Percentiles rank a stretch among this genome's conserved stretches.
Evolutionary conservation across 1,140 invertebrate genomes (phyloP).

Genomic region (Anastrepha obliqua): DNA sequence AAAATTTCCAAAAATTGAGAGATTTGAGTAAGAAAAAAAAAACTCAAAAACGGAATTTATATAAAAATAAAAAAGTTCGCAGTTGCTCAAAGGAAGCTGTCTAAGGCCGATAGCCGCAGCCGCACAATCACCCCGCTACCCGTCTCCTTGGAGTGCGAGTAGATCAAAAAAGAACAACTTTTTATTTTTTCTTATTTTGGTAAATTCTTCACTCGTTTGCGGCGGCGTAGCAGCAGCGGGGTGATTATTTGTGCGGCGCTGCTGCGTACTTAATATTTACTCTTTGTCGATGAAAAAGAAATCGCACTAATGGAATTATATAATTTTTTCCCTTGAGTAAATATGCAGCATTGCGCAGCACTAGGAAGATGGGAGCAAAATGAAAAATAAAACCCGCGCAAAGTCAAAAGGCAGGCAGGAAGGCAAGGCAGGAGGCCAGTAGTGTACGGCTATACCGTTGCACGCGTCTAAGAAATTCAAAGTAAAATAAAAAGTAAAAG

Average conservation of each 20-base stretch:
- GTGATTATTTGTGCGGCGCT: constrained; percentile 33
- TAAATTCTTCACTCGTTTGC: neutral
- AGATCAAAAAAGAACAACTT: constrained; percentile 4
- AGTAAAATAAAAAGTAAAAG: constrained; percentile 19
- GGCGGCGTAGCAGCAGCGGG: constrained; percentile 15
- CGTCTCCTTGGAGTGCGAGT: neutral
- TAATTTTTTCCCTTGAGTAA: constrained; percentile 61
- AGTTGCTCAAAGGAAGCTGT: neutral
- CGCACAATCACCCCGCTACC: neutral
- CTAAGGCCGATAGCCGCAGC: neutral
- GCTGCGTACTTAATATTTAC: constrained; percentile 67
- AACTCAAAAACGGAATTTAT: neutral
- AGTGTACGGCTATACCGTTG: neutral
- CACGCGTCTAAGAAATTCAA: constrained; percentile 2
- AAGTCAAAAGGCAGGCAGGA: neutral
- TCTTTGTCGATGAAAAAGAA: constrained; percentile 74
- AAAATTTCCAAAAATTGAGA: neutral
- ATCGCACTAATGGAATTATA: constrained; percentile 74
- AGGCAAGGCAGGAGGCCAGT: neutral
- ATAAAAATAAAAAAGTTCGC: neutral
- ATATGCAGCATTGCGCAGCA: constrained; percentile 25
- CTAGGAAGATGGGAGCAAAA: neutral
- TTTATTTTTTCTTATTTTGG: neutral
- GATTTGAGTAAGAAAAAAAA: neutral
- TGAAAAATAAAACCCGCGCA: neutral